Evolutionary conservation across 2,888 invertebrate species (phyloP), one percentile per base, ranked within the genome.

Genomic region (Mactromeris polynyma): DNA sequence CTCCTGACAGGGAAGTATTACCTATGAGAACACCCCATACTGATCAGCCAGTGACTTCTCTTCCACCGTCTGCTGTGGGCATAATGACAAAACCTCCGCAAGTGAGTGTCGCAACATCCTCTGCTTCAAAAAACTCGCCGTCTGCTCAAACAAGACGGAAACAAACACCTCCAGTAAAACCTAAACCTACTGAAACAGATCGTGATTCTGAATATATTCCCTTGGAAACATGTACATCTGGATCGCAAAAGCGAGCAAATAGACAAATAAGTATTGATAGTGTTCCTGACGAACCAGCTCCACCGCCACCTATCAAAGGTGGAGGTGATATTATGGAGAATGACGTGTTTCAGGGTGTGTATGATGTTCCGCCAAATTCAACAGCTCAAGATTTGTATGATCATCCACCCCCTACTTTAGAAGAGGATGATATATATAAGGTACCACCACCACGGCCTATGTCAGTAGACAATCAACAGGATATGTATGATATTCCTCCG

Each of bases 261-360:
- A 88, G 94, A 80, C 93, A 94, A 31, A 92, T 91, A 4, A 96
- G 96, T 90, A 87, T 94, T 3, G 95, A 95, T 85, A 96, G 96
- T 93, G 94, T 96, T n/a, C 96, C 96, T 2, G 95, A 96, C 26
- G 95, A 94, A 46, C 85, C 88, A 17, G 95, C 96, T 3, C 96
- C 96, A 0, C 94, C 95, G 7, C 96, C 95, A 1, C 95, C 96
- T 19, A 58, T 69, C 33, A 93, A 84, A 26, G 90, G 89, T 0
- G 81, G 51, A 33, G 58, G 69, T 14, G 89, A 85, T 58, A 82
- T 90, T 81, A 19, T 31, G 42, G 84, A 82, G 40, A 90, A 91
- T 87, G 91, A 92, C 58, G 93, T 93, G 26, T 93, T 93, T 89
- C 89, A 86, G 85, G 54, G 88, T 79, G 86, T 89, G 11, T 95